Conservation (phyloP, 2,113 vertebrate species). For the Eclectus roratus region DNA sequence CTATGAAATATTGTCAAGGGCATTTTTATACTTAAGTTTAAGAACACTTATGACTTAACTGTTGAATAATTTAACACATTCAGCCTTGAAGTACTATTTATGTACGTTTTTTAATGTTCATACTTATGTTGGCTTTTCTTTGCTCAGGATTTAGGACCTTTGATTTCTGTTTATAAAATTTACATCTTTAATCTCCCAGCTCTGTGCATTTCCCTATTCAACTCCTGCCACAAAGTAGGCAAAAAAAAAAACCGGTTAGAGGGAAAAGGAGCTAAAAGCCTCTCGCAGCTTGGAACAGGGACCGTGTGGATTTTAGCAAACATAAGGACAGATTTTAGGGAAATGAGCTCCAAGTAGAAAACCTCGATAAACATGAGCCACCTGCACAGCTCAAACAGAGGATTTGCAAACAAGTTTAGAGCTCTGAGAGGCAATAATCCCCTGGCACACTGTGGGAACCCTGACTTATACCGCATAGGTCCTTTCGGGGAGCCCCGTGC, state of each 20-base stretch:
- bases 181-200: slow-evolving; percentile 83
- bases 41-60: slow-evolving; percentile 84
- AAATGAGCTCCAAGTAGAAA: slow-evolving; percentile 33
- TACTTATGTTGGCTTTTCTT: slow-evolving; percentile 82
- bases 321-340: slow-evolving; percentile 38
- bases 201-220: slow-evolving; percentile 67
- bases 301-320: slow-evolving; percentile 33
- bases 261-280: neutral
- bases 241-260: neutral
- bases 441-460: fast-evolving
- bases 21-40: slow-evolving; percentile 89
- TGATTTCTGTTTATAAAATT: slow-evolving; percentile 85
- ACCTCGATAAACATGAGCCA: slow-evolving; percentile 44
- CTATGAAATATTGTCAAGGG: slow-evolving; percentile 87
- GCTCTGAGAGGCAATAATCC: neutral
- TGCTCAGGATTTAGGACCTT: slow-evolving; percentile 81
- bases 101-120: slow-evolving; percentile 84
- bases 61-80: slow-evolving; percentile 84
- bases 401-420: neutral
- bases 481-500: fast-evolving
- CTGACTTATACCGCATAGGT: neutral
- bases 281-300: neutral
- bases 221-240: slow-evolving; percentile 66
- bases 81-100: slow-evolving; percentile 85
- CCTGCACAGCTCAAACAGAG: slow-evolving; percentile 3